Conservation (phyloP, 2,888 invertebrate genomes). For the Brenthis daphne region DNA sequence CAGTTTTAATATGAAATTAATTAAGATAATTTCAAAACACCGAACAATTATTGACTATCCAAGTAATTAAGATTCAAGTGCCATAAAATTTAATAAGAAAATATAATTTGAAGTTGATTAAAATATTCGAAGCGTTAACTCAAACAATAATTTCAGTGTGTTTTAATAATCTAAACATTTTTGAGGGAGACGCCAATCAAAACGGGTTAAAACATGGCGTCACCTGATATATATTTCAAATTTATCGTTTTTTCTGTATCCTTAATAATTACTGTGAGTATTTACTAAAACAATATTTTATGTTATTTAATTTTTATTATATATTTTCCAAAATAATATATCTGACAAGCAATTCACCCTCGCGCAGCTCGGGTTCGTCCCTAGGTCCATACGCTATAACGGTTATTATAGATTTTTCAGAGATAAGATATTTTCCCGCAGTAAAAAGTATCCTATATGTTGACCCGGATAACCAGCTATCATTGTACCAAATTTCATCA, state of each 20-base stretch:
- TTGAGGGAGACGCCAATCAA: conserved; percentile 19
- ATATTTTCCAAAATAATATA: background rate
- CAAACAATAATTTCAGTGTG: conserved; percentile 18
- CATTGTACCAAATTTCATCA: no score
- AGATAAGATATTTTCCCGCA: no score
- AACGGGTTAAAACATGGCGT: conserved; percentile 26
- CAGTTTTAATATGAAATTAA: conserved; percentile 8
- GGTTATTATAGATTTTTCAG: no score
- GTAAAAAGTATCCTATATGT: no score
- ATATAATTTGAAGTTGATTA: conserved; percentile 35
- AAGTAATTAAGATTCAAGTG: conserved; percentile 9
- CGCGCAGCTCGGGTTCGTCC: no score
- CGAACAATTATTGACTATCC: conserved; percentile 16
- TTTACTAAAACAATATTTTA: background rate
- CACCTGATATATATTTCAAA: conserved; percentile 24
- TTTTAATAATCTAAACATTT: conserved; percentile 32
- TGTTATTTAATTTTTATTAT: background rate
- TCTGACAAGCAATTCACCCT: no score
- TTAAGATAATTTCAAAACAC: conserved; percentile 17
- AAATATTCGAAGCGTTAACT: conserved; percentile 38
- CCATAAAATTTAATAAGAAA: conserved; percentile 21
- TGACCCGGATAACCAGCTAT: no score
- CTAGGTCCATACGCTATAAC: no score
- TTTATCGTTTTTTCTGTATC: conserved; percentile 2
- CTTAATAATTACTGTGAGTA: conserved; percentile 7